Evolutionary conservation across 2,888 invertebrate species (phyloP), one percentile per base, ranked within the genome.

Genomic region (Miltochrista miniata): DNA sequence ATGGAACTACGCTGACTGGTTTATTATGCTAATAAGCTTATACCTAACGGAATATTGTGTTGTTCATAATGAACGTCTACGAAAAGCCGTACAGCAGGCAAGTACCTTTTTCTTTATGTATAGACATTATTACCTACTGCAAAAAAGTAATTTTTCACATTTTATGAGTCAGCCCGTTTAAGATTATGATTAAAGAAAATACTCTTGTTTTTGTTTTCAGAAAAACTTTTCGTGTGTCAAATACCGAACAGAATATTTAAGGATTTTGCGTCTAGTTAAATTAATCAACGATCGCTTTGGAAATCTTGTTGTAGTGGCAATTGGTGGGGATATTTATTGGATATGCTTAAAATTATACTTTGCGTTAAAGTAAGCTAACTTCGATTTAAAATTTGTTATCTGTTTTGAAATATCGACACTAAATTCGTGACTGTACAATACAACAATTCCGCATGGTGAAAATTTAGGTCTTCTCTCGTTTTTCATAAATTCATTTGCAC

Each of bases 1-100:
- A 0, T 95, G 95, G 95, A 95, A 93, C 59, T 95, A 93, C 63
- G 93, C 93, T 70, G 95, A 95, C 72, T 72, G 94, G 2, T 93
- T 95, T 56, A 92, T 95, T 8, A 95, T 95, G 81, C 80, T 94
- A 1, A 83, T 95, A 7, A 94, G 95, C 72, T 88, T 93, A 46
- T 94, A 95, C n/a, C 70, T 95, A 51, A 87, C 94, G 0, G 91
- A 93, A 51, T 93, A 93, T 64, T 94, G 95, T 61, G 85, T 88
- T 13, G 92, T 93, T 56, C 82, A 94, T 7, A 93, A 94, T 35
- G 45, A 62, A 5, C 50, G 77, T 0, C 45, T 84, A 42, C 72
- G 68, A 52, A 62, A 51, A 46, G 77, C 82, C 9, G 55, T 72
- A 0, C 50, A 51, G 34, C 58, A 72, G 66, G 83, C 81, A 67